Base-by-base conservation (phyloP, 1,140 invertebrate genomes). In the Penaeus chinensis region DNA sequence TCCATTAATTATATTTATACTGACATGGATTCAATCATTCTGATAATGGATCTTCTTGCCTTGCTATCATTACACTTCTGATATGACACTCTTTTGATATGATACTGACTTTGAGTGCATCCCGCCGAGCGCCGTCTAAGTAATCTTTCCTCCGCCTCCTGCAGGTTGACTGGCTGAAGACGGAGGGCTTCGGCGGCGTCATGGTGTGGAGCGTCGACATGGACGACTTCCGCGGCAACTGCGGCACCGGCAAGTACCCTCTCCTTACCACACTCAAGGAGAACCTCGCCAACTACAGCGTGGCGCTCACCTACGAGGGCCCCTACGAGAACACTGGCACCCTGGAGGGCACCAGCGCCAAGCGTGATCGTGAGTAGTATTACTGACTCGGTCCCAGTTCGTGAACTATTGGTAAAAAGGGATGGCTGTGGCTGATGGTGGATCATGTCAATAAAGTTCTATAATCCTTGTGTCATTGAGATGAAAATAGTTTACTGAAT, bases 151-250 rank as follows among this genome's bases (percentile, higher is more conserved):
- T 13, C 32, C 27, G 8, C 81, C 27, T 20, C 47, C 61, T 84
- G 54, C 90, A 99, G 97, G 97, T 97, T 94, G 95, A 95, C 77
- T 99, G 97, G 97, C 93, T 99, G 69, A 98, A 97, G 91, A 96
- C 98, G 91, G 95, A 97, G 93, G 96, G 96, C 20, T 97, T 98
- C 90, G 97, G 97, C 77, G 98, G 98, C 42, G 97, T 98, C 22
- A 99, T 99, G 97, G 96, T 99, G 20, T 99, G 98, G 98, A 98
- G 97, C 2, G 94, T 98, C 20, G 97, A 98, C 91, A 97, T 98
- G 96, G 97, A 99, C 91, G 98, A 99, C 92, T 99, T 98, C 93
- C 93, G 94, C 87, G 97, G 97, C 32, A 90, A 90, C 88, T 99
- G 98, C 92, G 97, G 97, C n/a, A 95, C 95, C 71, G 96, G 96